Base-by-base conservation (phyloP, 2,797 vertebrate genomes). In the Champsocephalus esox region DNA sequence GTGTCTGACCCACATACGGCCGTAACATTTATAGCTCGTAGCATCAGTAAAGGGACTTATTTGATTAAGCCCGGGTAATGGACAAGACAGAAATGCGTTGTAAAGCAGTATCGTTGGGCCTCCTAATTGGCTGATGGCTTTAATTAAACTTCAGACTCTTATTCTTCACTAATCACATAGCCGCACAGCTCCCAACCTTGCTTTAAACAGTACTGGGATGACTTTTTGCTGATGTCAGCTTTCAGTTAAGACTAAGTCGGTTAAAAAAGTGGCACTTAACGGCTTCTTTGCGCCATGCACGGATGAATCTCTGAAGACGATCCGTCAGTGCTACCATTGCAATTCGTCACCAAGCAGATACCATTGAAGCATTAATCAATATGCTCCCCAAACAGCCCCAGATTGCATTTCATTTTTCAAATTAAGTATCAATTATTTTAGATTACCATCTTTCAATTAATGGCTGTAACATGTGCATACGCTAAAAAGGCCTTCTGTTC, bases 121-220 rank as follows among this genome's bases (percentile, higher is more conserved):
- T 89, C 62, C 88, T 94, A 93, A 95, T 94, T 93, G 90, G 89
- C 79, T 83, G 88, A 92, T 92, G 92, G 91, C 91, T 94, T 94
- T 94, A 95, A 95, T 96, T 94, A 94, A 93, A 93, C 85, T 82
- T 86, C 87, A 84, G 83, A 73, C 88, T 90, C 88, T 93, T 92
- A 87, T 89, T 93, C 85, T 87, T 93, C 89, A 92, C 88, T 88
- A 92, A 92, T 93, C 86, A 67, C 86, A 68, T 65, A 76, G 80
- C 62, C 79, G 81, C 79, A 51, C 76, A 66, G 75, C 76, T 83
- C 77, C 87, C 79, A 55, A 57, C 38, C 67, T 69, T 85, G 84
- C 86, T 81, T 86, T 84, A 83, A 88, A 90, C 69, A 81, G 66
- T 24, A 17, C 70, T 70, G 59, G 19, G 50, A 28, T 69, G 86